Base-by-base conservation (phyloP, 2,113 vertebrate species). In the Lepus europaeus region DNA sequence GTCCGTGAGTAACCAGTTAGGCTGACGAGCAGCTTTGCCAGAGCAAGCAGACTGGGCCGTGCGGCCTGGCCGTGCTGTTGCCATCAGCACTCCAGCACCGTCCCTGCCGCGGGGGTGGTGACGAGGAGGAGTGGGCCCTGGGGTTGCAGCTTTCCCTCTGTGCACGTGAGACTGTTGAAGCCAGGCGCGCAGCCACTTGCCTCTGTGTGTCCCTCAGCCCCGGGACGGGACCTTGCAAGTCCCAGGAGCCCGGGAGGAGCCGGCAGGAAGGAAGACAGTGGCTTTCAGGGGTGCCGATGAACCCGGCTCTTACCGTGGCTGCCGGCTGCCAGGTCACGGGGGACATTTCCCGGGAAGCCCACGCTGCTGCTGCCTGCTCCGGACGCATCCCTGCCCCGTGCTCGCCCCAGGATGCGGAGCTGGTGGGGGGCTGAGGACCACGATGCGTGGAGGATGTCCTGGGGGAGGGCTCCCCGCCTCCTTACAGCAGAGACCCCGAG, bases 31-130 rank as follows among this genome's bases (percentile, higher is more conserved):
- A 49, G n/a, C 68, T 89, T 92, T 36, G 14, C 51, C 63, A 36
- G n/a, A 82, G 11, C 51, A 33, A 19, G 27, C 12, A 33, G 39
- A 36, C 22, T 0, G 33, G 59, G 20, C 84, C 19, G 29, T 64
- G 39, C 83, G n/a, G 25, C 69, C 25, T 12, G 31, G 56, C 4
- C 1, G 9, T 0, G 5, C 33, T 2, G 2, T 51, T 2, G 8
- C 33, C 6, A 22, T 45, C 56, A 61, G 20, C 20, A 23, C 22
- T 23, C 14, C 5, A 20, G 64, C 59, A 20, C 3, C 19, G 51
- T 66, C 66, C 23, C 1, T 17, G 33, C 9, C 23, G 1, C 0
- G 0, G 5, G 7, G 23, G 39, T 29, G 2, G 9, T 27, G 5
- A 23, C 5, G n/a, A 31, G 70, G 6, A 23, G 22, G 10, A 63